Conservation (phyloP, 1,140 invertebrate genomes). For the Heliconius hermathena region DNA sequence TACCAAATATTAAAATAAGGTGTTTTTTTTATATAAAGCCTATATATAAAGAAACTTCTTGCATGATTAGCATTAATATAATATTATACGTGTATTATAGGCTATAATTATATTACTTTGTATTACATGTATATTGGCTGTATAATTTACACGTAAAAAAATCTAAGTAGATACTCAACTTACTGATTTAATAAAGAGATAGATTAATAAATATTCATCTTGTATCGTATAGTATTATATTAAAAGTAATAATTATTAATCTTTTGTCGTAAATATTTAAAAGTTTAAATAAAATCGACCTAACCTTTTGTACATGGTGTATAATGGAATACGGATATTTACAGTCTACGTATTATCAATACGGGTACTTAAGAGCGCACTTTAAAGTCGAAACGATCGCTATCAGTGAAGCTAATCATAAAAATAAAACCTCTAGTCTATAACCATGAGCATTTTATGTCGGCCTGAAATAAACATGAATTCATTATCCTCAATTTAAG, state of each 20-base stretch:
- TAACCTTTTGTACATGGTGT: constrained; percentile 2
- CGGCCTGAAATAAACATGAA: constrained; percentile 48
- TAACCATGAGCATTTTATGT: constrained; percentile 55
- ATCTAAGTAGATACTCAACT: too few species aligned
- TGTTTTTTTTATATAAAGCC: too few species aligned
- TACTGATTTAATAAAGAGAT: too few species aligned
- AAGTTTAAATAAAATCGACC: neutral
- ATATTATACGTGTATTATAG: too few species aligned
- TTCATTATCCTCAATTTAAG: constrained; percentile 33
- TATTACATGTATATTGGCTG: too few species aligned
- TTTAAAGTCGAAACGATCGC: constrained; percentile 60
- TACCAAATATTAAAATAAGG: too few species aligned
- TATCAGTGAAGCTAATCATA: constrained; percentile 64
- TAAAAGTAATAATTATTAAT: neutral
- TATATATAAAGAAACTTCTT: too few species aligned
- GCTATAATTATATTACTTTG: too few species aligned
- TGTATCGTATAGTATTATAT: neutral
- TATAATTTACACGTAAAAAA: too few species aligned
- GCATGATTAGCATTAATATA: too few species aligned
- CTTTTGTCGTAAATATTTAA: neutral
- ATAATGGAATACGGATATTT: constrained; percentile 28
- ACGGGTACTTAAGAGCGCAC: constrained; percentile 57
- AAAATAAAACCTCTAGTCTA: constrained; percentile 58
- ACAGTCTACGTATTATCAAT: constrained; percentile 46
- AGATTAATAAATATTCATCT: neutral